phyloP scores from a whole-genome alignment of 2,888 invertebrate genomes.

The Drosophila buzzatii region DNA sequence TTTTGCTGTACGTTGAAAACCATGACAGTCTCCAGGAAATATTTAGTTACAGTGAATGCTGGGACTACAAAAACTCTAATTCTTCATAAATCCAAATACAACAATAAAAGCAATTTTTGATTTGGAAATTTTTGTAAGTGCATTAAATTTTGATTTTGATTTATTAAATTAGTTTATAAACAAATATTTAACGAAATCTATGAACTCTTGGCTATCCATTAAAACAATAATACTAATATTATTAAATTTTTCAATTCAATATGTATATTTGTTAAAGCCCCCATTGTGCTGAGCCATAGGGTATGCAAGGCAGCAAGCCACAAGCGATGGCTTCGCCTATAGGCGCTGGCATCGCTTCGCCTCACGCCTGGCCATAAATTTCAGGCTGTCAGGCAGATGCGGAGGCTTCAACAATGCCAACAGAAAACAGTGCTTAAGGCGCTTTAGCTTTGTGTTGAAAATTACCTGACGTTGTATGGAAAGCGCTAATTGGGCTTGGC shows the following conservation, averaged over 20 bases:
- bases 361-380: constrained; percentile 71
- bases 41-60: not conserved
- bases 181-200: too few species aligned
- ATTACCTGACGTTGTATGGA: constrained; percentile 52
- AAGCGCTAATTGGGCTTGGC: constrained; percentile 53
- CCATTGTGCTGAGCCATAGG: not conserved
- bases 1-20: constrained; percentile 55
- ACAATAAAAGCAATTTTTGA: too few species aligned
- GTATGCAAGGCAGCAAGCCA: constrained; percentile 29
- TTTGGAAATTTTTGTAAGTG: too few species aligned
- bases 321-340: constrained; percentile 49
- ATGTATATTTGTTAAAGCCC: not conserved
- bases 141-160: too few species aligned
- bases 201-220: too few species aligned
- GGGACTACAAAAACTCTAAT: constrained; percentile 4
- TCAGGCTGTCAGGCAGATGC: constrained; percentile 61
- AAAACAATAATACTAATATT: too few species aligned
- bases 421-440: constrained; percentile 23
- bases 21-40: constrained; percentile 28
- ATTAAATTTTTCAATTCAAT: too few species aligned
- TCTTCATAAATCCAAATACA: too few species aligned
- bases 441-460: constrained; percentile 36
- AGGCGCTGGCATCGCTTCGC: constrained; percentile 41
- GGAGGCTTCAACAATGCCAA: constrained; percentile 29
- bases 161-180: not conserved